Conservation (phyloP, 2,888 invertebrate genomes). For the Falcaria lacertinaria region DNA sequence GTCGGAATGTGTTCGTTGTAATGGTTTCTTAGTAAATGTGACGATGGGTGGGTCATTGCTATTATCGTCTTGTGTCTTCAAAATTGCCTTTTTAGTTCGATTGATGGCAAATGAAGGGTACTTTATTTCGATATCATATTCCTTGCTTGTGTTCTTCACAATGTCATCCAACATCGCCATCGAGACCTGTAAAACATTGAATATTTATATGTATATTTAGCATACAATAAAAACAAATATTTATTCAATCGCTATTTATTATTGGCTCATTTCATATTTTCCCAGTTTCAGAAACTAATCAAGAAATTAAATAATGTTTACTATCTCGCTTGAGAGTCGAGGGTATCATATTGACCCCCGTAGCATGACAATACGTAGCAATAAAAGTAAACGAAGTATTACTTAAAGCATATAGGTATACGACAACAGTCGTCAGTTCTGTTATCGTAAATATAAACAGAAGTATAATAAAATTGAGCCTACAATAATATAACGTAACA, state of each 20-base stretch:
- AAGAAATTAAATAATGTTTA: too few species aligned
- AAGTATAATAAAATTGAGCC: conserved; percentile 1
- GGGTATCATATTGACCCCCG: too few species aligned
- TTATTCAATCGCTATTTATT: too few species aligned
- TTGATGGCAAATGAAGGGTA: conserved; percentile 41
- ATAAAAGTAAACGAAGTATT: too few species aligned
- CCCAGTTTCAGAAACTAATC: too few species aligned
- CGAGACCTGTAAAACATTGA: conserved; percentile 83
- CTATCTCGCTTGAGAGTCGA: too few species aligned
- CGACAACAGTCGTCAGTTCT: too few species aligned
- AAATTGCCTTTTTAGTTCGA: conserved; percentile 14
- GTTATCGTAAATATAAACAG: neutral
- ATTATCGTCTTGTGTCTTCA: conserved; percentile 31
- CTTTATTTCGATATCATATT: conserved; percentile 41
- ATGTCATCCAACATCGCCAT: conserved; percentile 82
- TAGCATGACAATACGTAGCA: too few species aligned
- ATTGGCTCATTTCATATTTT: too few species aligned
- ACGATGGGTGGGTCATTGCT: conserved; percentile 40
- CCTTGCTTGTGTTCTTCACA: conserved; percentile 38
- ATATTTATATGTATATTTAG: too few species aligned
- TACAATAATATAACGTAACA: conserved; percentile 1
- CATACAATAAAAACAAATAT: too few species aligned
- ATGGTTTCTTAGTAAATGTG: conserved; percentile 34
- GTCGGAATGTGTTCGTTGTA: conserved; percentile 57
- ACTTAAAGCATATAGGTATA: too few species aligned